Conservation (phyloP, 2,113 vertebrate genomes). For the Ammospiza nelsoni region DNA sequence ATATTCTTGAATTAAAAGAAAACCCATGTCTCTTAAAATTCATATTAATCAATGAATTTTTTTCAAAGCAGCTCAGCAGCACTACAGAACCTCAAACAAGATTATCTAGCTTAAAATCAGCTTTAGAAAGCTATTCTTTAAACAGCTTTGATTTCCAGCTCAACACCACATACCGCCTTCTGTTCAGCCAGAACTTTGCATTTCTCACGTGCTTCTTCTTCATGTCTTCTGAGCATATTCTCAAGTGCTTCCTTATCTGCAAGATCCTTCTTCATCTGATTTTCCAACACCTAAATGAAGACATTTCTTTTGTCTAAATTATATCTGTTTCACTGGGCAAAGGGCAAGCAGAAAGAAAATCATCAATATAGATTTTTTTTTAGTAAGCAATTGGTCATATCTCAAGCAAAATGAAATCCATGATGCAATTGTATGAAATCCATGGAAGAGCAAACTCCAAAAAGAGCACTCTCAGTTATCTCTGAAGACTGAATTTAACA, state of each 20-base stretch:
- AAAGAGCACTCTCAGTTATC: not conserved
- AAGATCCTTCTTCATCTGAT: conserved; percentile 96
- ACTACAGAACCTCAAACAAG: not conserved
- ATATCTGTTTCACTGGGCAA: conserved; percentile 19
- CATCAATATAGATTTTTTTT: not conserved
- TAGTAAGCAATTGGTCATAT: not conserved
- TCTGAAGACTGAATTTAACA: not conserved
- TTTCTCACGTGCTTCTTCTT: conserved; percentile 93
- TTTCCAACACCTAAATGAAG: conserved; percentile 88
- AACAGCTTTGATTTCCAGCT: not conserved
- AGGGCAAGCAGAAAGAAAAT: conserved; percentile 46
- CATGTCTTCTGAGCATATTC: conserved; percentile 89
- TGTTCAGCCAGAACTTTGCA: conserved; percentile 95
- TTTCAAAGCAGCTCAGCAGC: not conserved
- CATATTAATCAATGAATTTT: not conserved
- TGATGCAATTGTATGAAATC: not conserved
- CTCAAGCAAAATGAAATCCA: conserved; percentile 4
- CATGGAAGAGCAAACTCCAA: not conserved
- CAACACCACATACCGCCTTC: conserved; percentile 85
- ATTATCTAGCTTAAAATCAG: conserved; percentile 30
- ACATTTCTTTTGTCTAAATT: conserved; percentile 47
- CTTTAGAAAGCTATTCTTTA: not conserved
- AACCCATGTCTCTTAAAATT: not conserved
- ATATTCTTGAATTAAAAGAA: too few species aligned
- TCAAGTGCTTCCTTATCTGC: conserved; percentile 94